Conservation (phyloP, 2,888 invertebrate species). For the Megamerina dolium region DNA sequence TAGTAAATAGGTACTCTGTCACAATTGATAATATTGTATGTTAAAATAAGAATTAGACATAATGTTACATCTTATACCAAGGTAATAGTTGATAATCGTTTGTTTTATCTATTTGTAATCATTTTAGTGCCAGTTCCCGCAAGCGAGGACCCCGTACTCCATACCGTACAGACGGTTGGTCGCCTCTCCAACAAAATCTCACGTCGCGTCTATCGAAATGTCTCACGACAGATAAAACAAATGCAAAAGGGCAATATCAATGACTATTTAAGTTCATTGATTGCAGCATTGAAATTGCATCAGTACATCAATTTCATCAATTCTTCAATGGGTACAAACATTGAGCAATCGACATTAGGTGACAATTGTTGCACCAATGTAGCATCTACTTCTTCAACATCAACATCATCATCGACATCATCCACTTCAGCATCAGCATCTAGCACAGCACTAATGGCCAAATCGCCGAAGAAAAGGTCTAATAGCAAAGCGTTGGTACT, state of each 20-base stretch:
- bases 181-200: constrained; percentile 66
- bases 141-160: constrained; percentile 61
- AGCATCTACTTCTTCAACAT: background rate
- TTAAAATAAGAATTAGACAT: too few species aligned
- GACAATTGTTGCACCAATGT: constrained; percentile 6
- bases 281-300: constrained; percentile 51
- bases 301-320: constrained; percentile 51
- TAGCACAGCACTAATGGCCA: too few species aligned
- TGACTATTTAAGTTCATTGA: constrained; percentile 51
- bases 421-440: too few species aligned
- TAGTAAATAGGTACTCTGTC: too few species aligned
- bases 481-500: too few species aligned
- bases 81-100: too few species aligned
- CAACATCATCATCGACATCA: background rate
- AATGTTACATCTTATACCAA: too few species aligned
- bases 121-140: constrained; percentile 56
- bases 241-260: constrained; percentile 51
- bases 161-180: constrained; percentile 67
- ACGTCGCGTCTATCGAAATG: constrained; percentile 62
- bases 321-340: constrained; percentile 45
- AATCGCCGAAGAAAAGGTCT: too few species aligned
- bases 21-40: too few species aligned
- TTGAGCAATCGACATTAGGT: constrained; percentile 37
- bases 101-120: background rate
- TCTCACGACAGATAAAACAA: constrained; percentile 56